phyloP scores from a whole-genome alignment of 2,113 vertebrate genomes.

The Amazona guildingii region DNA sequence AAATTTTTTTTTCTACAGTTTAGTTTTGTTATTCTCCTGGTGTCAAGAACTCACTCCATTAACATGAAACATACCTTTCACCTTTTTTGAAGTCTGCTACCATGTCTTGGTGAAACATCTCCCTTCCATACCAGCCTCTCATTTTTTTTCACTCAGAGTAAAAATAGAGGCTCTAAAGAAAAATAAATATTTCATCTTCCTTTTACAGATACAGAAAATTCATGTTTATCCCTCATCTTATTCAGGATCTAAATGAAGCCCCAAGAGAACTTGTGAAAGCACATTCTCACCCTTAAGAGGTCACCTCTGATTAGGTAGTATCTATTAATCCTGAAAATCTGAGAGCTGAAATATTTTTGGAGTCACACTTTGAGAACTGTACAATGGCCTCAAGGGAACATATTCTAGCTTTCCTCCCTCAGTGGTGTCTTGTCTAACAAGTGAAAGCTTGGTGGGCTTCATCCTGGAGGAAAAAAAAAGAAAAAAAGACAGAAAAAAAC shows the following conservation, averaged over 20 bases:
- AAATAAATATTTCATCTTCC: not conserved
- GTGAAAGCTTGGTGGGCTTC: not conserved
- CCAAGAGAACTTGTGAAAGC: not conserved
- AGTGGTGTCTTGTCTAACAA: not conserved
- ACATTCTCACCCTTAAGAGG: not conserved
- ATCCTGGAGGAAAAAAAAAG: no score
- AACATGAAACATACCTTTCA: not conserved
- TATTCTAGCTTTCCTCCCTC: not conserved
- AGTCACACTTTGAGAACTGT: not conserved
- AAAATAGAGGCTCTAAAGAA: not conserved
- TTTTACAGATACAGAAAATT: not conserved
- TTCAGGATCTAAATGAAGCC: not conserved
- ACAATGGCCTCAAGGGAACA: fast-evolving
- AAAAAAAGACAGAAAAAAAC: fast-evolving
- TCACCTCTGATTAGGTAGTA: not conserved
- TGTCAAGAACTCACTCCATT: not conserved
- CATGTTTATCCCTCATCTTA: not conserved
- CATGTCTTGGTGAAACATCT: not conserved
- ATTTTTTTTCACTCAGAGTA: not conserved
- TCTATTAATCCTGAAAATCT: not conserved
- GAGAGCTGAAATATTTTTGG: not conserved
- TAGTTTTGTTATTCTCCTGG: not conserved
- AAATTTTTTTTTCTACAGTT: not conserved
- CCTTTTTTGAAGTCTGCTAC: not conserved
- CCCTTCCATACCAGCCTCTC: not conserved